A percentile compares a stretch with the other conserved stretches of the same genome.
phyloP scores from a whole-genome alignment of 2,888 invertebrate species.

The Drosophila mettleri region DNA sequence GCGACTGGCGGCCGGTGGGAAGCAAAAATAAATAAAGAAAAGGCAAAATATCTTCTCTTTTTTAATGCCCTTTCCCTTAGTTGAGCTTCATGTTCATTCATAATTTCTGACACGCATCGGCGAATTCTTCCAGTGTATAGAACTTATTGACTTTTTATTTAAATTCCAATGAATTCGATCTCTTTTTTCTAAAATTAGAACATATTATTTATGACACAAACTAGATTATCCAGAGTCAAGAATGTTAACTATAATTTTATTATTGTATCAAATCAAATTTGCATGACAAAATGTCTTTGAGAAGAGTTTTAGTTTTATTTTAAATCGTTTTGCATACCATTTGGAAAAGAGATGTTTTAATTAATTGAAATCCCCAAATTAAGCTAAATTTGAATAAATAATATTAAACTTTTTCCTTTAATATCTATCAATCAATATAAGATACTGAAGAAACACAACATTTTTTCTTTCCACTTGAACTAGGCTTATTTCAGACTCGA shows the following conservation, averaged over 20 bases:
- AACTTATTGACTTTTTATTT: neutral
- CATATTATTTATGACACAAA: neutral
- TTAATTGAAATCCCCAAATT: constrained; percentile 1
- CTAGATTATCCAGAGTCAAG: constrained; percentile 1
- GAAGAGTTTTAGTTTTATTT: neutral
- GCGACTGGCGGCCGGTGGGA: constrained; percentile 36
- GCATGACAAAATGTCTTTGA: constrained; percentile 1
- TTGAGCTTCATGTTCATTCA: constrained; percentile 3
- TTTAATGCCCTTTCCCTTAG: constrained; percentile 32
- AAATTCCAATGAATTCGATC: neutral
- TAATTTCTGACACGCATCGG: constrained; percentile 6
- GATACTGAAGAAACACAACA: neutral
- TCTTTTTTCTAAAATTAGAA: constrained; percentile 2
- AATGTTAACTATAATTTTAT: constrained; percentile 2
- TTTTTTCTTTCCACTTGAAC: neutral
- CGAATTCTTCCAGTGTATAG: neutral
- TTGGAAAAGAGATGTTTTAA: neutral
- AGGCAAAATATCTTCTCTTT: neutral
- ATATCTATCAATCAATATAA: no score
- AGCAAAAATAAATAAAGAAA: constrained; percentile 17
- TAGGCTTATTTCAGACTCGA: neutral
- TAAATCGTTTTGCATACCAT: neutral
- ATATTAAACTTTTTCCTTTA: neutral
- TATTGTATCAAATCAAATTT: neutral
- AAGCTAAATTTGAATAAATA: neutral